Evolutionary conservation across 2,113 vertebrate genomes (phyloP).

Genomic region (Toxostoma redivivum): DNA sequence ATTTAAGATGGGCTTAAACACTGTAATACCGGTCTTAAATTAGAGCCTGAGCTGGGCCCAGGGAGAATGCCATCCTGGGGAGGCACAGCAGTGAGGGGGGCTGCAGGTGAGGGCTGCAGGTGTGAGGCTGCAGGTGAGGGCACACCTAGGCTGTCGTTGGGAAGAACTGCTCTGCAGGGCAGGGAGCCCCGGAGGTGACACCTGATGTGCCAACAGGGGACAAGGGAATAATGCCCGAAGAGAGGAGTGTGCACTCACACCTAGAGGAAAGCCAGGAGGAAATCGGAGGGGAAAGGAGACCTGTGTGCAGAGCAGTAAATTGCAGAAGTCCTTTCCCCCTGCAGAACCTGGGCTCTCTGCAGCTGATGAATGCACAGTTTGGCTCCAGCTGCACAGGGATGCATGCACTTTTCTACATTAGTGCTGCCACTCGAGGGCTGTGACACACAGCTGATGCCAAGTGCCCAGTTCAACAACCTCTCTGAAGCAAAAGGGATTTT

Average conservation of each 20-base stretch:
- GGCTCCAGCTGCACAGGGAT: not conserved
- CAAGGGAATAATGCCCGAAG: rapidly evolving
- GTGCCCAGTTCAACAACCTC: rapidly evolving
- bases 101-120: not conserved
- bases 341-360: not conserved
- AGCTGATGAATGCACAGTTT: rapidly evolving
- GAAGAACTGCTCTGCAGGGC: not conserved
- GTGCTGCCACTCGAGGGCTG: not conserved
- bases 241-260: not conserved
- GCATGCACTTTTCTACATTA: not conserved
- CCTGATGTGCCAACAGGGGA: not conserved
- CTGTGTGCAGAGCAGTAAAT: not conserved
- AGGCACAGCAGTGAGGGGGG: not conserved
- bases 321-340: not conserved
- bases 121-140: not conserved
- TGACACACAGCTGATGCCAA: not conserved
- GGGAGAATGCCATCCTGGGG: not conserved
- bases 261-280: not conserved
- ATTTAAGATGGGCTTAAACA: not conserved
- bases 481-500: not conserved
- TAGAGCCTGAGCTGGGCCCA: not conserved
- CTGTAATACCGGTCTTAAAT: rapidly evolving
- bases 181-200: not conserved
- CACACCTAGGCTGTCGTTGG: rapidly evolving
- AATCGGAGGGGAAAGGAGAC: not conserved